Base-by-base conservation (phyloP, 2,797 vertebrate species). In the Pteronotus mesoamericanus region DNA sequence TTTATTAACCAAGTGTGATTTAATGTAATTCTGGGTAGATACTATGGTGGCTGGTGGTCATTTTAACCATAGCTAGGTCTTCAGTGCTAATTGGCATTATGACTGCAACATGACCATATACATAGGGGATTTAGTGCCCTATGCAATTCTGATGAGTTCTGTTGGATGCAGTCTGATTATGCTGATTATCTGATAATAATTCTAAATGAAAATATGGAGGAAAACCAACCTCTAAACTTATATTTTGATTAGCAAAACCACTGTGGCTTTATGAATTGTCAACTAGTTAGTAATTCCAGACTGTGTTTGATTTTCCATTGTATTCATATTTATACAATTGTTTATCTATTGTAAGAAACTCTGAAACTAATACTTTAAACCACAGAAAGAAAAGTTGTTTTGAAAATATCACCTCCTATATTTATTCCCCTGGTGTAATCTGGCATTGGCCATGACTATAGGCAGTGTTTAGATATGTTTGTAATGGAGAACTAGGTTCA, bases 331-430 rank as follows among this genome's bases (percentile, higher is more conserved):
- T 39, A 93, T 86, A 72, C 68, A 86, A 48, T 96, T 96, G 86
- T 96, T 59, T 96, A 77, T 95, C 95, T 97, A 91, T 86, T 96
- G 55, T 96, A 29, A 71, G 61, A 98, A 97, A 96, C 84, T 94
- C 39, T 86, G 89, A 93, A n/a, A 59, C 29, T 90, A 94, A 64
- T 90, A 87, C 97, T 96, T 89, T 96, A 96, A 97, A 91, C 84
- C 61, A 51, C 89, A 91, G 74, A 86, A 91, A 71, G 91, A 89
- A 46, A 88, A 18, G 87, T 34, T 83, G 39, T 26, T 97, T 94
- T 89, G 80, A 82, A 90, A 29, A 55, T 57, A 79, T 97, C 69
- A 48, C 92, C 0, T 64, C 12, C 83, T 93, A 72, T 66, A 24
- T 95, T 95, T 85, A 85, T 97, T 89, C 48, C 71, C 90, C 55